Percentiles rank a stretch among this genome's conserved stretches.
phyloP scores from a whole-genome alignment of 2,797 vertebrate species.

The Poecilia velifera region DNA sequence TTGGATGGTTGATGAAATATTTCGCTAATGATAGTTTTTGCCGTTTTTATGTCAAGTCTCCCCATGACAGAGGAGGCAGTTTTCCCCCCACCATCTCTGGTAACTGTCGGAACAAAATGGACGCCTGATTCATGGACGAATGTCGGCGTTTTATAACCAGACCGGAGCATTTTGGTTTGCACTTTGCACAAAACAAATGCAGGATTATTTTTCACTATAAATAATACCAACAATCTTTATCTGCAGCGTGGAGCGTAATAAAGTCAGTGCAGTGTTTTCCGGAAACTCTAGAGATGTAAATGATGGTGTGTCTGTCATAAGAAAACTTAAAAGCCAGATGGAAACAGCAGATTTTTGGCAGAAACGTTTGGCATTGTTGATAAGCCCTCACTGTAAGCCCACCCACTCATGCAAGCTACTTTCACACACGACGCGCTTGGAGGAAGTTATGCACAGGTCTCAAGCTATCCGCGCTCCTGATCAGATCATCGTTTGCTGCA shows the following conservation, averaged over 20 bases:
- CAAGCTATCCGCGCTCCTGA: slow-evolving; percentile 53
- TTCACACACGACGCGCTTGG: slow-evolving; percentile 63
- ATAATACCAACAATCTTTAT: not conserved
- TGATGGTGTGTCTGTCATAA: slow-evolving; percentile 13
- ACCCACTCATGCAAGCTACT: slow-evolving; percentile 44
- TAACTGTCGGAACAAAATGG: not conserved
- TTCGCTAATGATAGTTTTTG: slow-evolving; percentile 15
- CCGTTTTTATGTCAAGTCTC: slow-evolving; percentile 5
- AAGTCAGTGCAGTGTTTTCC: not conserved
- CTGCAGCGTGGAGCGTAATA: not conserved
- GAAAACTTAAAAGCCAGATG: slow-evolving; percentile 29
- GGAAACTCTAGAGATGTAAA: slow-evolving; percentile 3
- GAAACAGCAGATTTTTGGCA: slow-evolving; percentile 38
- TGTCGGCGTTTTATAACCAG: not conserved
- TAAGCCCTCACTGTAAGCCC: slow-evolving; percentile 30
- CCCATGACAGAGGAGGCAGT: slow-evolving; percentile 2
- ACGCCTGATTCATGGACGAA: not conserved
- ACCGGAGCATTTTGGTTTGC: not conserved
- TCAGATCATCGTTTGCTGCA: slow-evolving; percentile 55
- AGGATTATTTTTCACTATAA: not conserved
- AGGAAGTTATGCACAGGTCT: slow-evolving; percentile 70
- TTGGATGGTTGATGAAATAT: slow-evolving; percentile 28
- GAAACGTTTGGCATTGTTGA: slow-evolving; percentile 51
- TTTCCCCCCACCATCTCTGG: slow-evolving; percentile 22
- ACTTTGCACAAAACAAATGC: not conserved